These are phyloP conservation scores for Protonemura montana DNA, from an alignment of 2,888 invertebrate genomes.

Conservation along the genomic window DNA sequence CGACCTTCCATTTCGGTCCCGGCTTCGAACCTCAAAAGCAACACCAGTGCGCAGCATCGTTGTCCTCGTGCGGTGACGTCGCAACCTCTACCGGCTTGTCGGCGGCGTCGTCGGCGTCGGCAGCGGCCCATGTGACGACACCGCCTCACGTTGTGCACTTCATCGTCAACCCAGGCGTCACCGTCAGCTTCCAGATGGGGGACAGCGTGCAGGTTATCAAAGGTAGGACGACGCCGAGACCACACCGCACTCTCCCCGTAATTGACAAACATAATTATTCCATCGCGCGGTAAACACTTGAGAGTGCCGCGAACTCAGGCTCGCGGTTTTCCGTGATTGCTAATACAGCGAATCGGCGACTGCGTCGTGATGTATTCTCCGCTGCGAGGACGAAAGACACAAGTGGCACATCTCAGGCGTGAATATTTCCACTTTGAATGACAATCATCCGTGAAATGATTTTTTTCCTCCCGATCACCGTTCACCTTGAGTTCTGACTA, in stretches of 20 bases:
- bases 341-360: background rate
- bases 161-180: constrained; percentile 80
- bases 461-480: background rate
- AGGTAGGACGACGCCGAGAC: constrained; percentile 65
- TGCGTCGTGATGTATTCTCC: background rate
- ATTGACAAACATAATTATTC: background rate
- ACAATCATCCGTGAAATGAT: background rate
- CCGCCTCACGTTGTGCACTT: constrained; percentile 73
- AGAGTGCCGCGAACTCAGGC: background rate
- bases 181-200: constrained; percentile 77
- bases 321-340: background rate
- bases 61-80: constrained; percentile 55
- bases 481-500: background rate
- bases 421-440: background rate
- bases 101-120: constrained; percentile 53
- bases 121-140: constrained; percentile 31
- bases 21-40: constrained; percentile 64
- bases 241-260: background rate
- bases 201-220: constrained; percentile 77
- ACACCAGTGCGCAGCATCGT: constrained; percentile 52
- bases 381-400: background rate
- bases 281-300: background rate
- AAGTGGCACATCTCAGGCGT: background rate
- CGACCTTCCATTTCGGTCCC: constrained; percentile 65
- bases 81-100: constrained; percentile 58